Evolutionary conservation across 2,888 invertebrate genomes (phyloP), one percentile per base, ranked within the genome.

Genomic region (Adelognathus sp.): DNA sequence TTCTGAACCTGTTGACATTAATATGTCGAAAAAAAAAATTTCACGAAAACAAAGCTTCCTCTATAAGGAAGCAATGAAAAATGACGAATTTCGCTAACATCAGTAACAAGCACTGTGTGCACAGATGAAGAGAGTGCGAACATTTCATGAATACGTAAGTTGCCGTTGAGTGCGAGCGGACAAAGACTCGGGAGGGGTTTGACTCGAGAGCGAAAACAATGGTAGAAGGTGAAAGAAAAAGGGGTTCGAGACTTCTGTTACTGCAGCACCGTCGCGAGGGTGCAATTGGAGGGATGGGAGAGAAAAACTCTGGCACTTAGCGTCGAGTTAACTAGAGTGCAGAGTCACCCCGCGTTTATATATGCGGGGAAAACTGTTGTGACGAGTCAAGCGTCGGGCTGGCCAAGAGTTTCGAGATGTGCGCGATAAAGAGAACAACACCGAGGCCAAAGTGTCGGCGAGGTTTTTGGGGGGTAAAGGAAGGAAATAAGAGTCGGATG

Each of bases 291-390:
- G 58, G 33, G 29, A 52, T 7, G 36, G 58, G 71, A 71, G 80
- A 67, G 60, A 73, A 82, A 84, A 85, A 82, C 79, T 70, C 61
- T 56, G 72, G 82, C 79, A 77, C 81, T 85, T 83, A 79, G 79
- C 64, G 44, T 41, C 58, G 73, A 84, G 83, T 83, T 83, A 82
- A 83, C 79, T 81, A 80, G 81, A 84, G 81, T 81, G 78, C 81
- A 81, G 79, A 64, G 71, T 72, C 29, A 18, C 24, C 21, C 82
- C n/a, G n/a, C n/a, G 80, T 82, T 86, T 85, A 84, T 83, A 79
- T 79, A 84, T 84, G 82, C 81, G 76, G 80, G 77, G 82, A 83
- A 84, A 78, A 79, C 61, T 76, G 56, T 58, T 27, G 46, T 64
- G 76, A 76, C 63, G 73, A 70, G 64, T 73, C 41, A 56, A 14